Base-by-base conservation (phyloP, 2,113 vertebrate genomes). In the Pangasianodon gigas region DNA sequence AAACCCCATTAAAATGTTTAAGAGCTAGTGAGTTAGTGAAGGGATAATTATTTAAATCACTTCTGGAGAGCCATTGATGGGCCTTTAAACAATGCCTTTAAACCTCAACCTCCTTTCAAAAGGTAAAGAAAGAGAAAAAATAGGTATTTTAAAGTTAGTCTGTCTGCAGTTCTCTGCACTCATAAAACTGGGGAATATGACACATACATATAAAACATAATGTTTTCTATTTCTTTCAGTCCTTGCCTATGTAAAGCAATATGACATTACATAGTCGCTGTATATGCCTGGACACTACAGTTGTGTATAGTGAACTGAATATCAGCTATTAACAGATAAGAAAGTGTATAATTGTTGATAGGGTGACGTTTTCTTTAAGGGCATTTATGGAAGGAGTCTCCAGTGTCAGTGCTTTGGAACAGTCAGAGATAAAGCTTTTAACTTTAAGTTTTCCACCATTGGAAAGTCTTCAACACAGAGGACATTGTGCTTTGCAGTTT, bases 1-100 rank as follows among this genome's bases (percentile, higher is more conserved):
- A 85, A 85, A 51, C 26, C 29, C 62, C 46, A 85, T 52, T 85
- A 52, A 69, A 85, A 65, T 69, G 26, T 85, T 85, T 69, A 85
- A 85, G 46, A 85, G 84, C 84, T 85, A 51, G 60, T 21, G 60
- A 69, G 24, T 8, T 85, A 85, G 60, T 46, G 46, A 85, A 32
- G 29, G 62, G 29, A 10, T 85, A 69, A 85, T 85, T 51, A 85
- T 69, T 69, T 52, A 69, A n/a, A 85, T 85, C 60, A 69, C 46
- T 69, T 69, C 29, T 69, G 18, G 8, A 85, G 62, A 85, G 44
- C 6, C 84, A n/a, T 51, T 10, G 46, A 85, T n/a, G 58, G 14
- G 84, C 26, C n/a, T 85, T 51, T 69, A 51, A 85, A 69, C 4
- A 69, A 67, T n/a, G 62, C 44, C 2, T 85, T 69, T 85, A 67